Base-by-base conservation (phyloP, 2,888 invertebrate genomes). In the Serrognathus titanus region DNA sequence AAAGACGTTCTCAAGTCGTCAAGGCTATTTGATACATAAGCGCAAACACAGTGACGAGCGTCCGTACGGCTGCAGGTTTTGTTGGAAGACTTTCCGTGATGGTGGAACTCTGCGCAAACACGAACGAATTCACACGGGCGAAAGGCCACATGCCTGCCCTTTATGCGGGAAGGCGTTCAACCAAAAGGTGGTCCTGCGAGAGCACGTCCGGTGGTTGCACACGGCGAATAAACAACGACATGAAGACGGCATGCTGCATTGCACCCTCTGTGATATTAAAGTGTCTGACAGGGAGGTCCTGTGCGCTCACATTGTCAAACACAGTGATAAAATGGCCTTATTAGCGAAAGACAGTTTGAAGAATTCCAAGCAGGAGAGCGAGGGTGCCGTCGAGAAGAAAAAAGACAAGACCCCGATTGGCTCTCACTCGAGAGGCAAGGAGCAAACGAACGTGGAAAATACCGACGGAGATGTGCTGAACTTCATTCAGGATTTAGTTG, bases 61-160 rank as follows among this genome's bases (percentile, higher is more conserved):
- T 39, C 81, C 81, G 0, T 82, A 81, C 46, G 80, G 80, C 4
- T 82, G 82, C 65, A 75, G 77, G 61, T 80, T 75, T 60, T 82
- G 82, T 62, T 78, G 78, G 79, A 82, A 82, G 64, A 78, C 81
- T 0, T 82, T 82, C 65, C 75, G 81, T 8, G 82, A 82, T 59
- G 82, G 82, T 9, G 81, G 92, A 20, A 92, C 92, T 1, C 75
- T 92, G 45, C 78, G 92, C 41, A 92, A 92, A 71, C 92, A 92
- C 72, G 92, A 92, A 70, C 80, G 92, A 8, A 92, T 92, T 67
- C 92, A 92, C 67, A 92, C 92, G 0, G 82, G 82, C 0, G 81
- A 81, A 60, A 73, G 81, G 43, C 82, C 82, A 0, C 81, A 82
- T 57, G 79, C 78, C 11, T 82, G 82, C 68, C 80, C 81, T 1